Conservation (phyloP, 2,888 invertebrate genomes). For the Aspidiotus rigidus region DNA sequence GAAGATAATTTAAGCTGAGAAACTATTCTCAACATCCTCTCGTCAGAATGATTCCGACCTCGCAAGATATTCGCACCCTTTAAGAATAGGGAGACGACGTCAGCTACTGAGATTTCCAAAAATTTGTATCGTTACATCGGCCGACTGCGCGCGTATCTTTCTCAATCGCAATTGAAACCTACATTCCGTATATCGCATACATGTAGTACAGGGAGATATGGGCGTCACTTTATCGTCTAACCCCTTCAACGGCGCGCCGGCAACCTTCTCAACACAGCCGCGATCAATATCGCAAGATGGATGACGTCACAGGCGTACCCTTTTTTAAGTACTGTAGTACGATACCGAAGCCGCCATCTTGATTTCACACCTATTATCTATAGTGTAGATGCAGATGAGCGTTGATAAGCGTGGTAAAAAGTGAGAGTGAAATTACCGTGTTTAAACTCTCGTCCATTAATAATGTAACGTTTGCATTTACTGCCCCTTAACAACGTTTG, state of each 20-base stretch:
- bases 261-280: constrained; percentile 27
- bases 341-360: constrained; percentile 26
- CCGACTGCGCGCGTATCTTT: background rate
- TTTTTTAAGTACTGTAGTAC: constrained; percentile 5
- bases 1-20: too few relatives aligned
- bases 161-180: constrained; percentile 6
- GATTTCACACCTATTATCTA: constrained; percentile 32
- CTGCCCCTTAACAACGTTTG: constrained; percentile 24
- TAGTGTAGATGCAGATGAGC: constrained; percentile 16
- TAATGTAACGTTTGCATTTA: constrained; percentile 26
- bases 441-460: constrained; percentile 16
- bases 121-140: constrained; percentile 2
- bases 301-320: constrained; percentile 30
- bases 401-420: constrained; percentile 1
- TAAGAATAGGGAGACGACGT: too few relatives aligned
- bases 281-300: constrained; percentile 32
- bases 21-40: too few relatives aligned
- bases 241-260: constrained; percentile 21
- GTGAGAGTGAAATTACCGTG: constrained; percentile 26
- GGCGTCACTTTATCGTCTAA: constrained; percentile 27
- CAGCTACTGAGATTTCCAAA: background rate
- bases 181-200: constrained; percentile 14
- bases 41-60: too few relatives aligned
- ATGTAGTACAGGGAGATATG: constrained; percentile 21
- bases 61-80: too few relatives aligned